phyloP scores from a whole-genome alignment of 2,113 vertebrate genomes.

The Collichthys lucidus region DNA sequence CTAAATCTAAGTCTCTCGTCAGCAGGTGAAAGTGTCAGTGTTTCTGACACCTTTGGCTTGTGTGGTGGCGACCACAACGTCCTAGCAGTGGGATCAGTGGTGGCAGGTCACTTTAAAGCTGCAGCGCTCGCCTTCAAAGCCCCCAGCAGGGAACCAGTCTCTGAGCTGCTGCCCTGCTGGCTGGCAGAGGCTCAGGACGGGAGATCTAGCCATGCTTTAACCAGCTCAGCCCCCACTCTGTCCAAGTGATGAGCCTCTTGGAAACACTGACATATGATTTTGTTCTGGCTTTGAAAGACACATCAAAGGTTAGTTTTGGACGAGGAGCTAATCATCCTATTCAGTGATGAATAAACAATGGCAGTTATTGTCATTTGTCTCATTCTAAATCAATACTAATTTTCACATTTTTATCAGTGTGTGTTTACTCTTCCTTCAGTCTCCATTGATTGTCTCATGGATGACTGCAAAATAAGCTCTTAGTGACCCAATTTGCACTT shows the following conservation, averaged over 20 bases:
- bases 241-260: not conserved
- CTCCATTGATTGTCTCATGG: not conserved
- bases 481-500: not conserved
- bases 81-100: slow-evolving; percentile 15
- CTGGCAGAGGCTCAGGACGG: slow-evolving; percentile 31
- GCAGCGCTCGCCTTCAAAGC: slow-evolving; percentile 24
- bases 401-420: not conserved
- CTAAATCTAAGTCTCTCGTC: not conserved
- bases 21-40: slow-evolving; percentile 2
- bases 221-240: not conserved
- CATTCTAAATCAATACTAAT: not conserved
- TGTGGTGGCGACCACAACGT: slow-evolving; percentile 6
- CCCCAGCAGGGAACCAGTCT: slow-evolving; percentile 12
- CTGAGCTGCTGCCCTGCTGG: slow-evolving; percentile 26
- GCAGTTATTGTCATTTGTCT: not conserved
- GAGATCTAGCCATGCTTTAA: not conserved
- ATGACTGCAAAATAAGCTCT: not conserved
- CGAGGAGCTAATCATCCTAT: not conserved
- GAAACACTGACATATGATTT: slow-evolving; percentile 1
- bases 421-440: not conserved
- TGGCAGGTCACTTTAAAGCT: slow-evolving; percentile 28
- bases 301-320: slow-evolving; percentile 20
- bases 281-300: slow-evolving; percentile 4
- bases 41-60: not conserved
- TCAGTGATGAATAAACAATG: not conserved